phyloP scores from a whole-genome alignment of 2,888 invertebrate species.

The Thera britannica region DNA sequence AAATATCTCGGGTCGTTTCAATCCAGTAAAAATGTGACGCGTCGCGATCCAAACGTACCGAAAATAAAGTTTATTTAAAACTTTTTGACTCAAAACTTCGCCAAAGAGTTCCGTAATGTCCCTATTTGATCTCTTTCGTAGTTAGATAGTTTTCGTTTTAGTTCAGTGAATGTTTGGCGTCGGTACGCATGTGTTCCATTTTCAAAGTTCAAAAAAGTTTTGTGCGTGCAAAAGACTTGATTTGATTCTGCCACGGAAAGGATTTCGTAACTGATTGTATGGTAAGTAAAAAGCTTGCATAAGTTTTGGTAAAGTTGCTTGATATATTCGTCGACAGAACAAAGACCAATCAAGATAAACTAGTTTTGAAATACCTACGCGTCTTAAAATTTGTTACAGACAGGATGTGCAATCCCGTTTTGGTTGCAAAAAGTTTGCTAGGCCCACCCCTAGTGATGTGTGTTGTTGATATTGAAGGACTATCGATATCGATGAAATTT shows the following conservation, averaged over 20 bases:
- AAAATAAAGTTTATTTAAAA: slow-evolving; percentile 37
- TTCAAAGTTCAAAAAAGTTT: slow-evolving; percentile 52
- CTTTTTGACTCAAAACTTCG: slow-evolving; percentile 46
- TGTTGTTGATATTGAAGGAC: background rate
- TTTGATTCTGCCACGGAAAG: slow-evolving; percentile 47
- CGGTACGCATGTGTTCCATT: slow-evolving; percentile 44
- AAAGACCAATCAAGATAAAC: slow-evolving; percentile 63
- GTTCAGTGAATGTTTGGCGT: slow-evolving; percentile 49
- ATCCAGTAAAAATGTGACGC: slow-evolving; percentile 74
- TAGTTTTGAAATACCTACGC: slow-evolving; percentile 68
- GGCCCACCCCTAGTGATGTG: slow-evolving; percentile 37
- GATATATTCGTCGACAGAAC: slow-evolving; percentile 51
- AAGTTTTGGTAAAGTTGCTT: slow-evolving; percentile 24
- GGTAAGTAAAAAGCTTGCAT: slow-evolving; percentile 55
- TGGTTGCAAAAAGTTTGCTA: slow-evolving; percentile 56
- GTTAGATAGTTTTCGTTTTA: background rate
- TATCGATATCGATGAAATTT: slow-evolving; percentile 34
- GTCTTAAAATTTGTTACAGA: slow-evolving; percentile 51
- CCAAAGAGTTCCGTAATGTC: slow-evolving; percentile 18
- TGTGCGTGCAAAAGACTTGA: slow-evolving; percentile 57
- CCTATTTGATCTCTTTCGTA: background rate
- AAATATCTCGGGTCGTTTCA: slow-evolving; percentile 67
- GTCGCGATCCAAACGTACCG: slow-evolving; percentile 54
- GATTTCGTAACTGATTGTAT: slow-evolving; percentile 63
- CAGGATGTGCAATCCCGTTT: slow-evolving; percentile 58